Evolutionary conservation across 53 echinoderm and acorn worm genomes (phyloP).

Genomic region (Echinometra lucunter): DNA sequence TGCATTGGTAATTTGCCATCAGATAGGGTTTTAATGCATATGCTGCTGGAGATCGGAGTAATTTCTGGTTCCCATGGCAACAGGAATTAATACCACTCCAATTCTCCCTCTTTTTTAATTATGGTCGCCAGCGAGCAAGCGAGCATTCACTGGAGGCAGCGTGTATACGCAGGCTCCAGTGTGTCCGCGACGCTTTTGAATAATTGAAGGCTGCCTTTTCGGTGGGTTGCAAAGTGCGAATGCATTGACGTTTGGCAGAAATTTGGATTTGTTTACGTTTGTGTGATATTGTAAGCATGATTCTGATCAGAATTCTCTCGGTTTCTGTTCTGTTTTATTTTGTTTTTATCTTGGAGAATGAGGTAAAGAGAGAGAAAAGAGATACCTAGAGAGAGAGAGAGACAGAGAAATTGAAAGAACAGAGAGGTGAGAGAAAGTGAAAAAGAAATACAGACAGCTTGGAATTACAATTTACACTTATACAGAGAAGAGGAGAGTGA

Average conservation of each 20-base stretch:
- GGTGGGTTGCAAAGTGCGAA: not conserved
- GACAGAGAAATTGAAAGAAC: not conserved
- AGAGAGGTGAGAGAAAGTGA: no score
- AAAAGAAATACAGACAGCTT: no score
- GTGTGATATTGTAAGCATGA: not conserved
- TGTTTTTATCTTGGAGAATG: not conserved
- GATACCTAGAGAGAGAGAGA: not conserved
- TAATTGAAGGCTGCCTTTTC: not conserved
- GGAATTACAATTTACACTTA: not conserved
- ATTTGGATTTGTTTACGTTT: not conserved
- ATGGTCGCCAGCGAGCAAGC: not conserved
- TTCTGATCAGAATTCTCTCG: no score
- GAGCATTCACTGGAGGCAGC: not conserved
- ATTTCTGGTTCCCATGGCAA: conserved; percentile 46
- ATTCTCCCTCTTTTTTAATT: conserved; percentile 27
- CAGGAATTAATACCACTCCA: conserved; percentile 27
- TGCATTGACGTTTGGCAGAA: not conserved
- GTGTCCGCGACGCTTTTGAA: not conserved
- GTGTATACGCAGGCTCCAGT: not conserved
- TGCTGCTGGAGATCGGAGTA: not conserved
- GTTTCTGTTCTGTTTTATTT: not conserved
- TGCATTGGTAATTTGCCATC: conserved; percentile 15
- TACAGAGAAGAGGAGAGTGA: not conserved
- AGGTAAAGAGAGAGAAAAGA: not conserved
- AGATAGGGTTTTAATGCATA: conserved; percentile 2